Base-by-base conservation (phyloP, 2,888 invertebrate genomes). In the Troides helena region DNA sequence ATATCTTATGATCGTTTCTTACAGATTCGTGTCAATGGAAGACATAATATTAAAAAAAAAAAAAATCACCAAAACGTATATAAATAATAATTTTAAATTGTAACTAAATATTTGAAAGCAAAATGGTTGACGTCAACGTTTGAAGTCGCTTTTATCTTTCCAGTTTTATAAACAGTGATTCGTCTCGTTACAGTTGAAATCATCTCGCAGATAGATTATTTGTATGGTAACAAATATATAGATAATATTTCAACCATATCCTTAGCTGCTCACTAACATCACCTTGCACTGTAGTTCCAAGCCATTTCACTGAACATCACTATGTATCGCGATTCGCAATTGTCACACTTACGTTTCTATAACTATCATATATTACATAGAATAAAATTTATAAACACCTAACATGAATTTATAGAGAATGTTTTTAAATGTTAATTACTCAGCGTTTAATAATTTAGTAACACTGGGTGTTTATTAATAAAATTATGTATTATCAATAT, bases 281-380 rank as follows among this genome's bases (percentile, higher is more conserved):
- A 67, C 43, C 23, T 4, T 62, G 7, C 39, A 61, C 50, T 21
- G 17, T 23, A n/a, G 23, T 66, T 58, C 59, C 25, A 58, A 30
- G 50, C 12, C 17, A 17, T 67, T 53, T 56, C 23, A 60, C 53
- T n/a, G 6, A n/a, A 53, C 8, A 46, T n/a, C 18, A 53, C 53
- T 53, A 53, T 30, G 61, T 58, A 25, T 62, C 67, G 67, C 62
- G 62, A 67, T 46, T 62, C 67, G 57, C 62, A 62, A 61, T 62
- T 36, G 39, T 21, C 53, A 5, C n/a, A 53, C 50, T 4, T 17
- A 50, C 10, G 5, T 53, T 18, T n/a, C 53, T n/a, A 53, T 7
- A 53, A n/a, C 12, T 53, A 53, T 0, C 14, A 50, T 50, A 50
- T 50, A 43, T 50, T 18, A 50, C 2, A 10, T 50, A 50, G 10